Percentiles rank a stretch among this genome's conserved stretches.
These are phyloP conservation scores for Helostoma temminkii DNA, from an alignment of 2,797 vertebrate genomes.

Conservation along the genomic window DNA sequence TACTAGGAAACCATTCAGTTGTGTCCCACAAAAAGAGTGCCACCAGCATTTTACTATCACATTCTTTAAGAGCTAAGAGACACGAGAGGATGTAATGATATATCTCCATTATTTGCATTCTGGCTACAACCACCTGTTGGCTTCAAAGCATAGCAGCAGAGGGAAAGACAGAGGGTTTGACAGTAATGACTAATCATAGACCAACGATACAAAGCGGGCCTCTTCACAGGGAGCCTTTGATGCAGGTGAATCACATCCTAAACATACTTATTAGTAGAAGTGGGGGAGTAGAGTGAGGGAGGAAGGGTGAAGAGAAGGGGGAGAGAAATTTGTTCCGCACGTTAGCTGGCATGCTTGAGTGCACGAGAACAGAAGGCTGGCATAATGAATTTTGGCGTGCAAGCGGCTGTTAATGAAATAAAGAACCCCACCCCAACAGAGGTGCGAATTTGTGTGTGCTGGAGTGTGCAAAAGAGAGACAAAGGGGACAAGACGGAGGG, in stretches of 20 bases:
- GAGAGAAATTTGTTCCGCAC: conserved; percentile 79
- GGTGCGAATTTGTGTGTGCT: conserved; percentile 53
- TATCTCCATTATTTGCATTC: conserved; percentile 63
- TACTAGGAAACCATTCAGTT: conserved; percentile 6
- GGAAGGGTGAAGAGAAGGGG: conserved; percentile 45
- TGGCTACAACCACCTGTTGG: conserved; percentile 63
- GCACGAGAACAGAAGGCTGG: conserved; percentile 81
- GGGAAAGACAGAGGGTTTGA: conserved; percentile 64
- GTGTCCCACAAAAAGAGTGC: conserved; percentile 27
- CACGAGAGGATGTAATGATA: conserved; percentile 24
- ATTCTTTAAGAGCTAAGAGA: conserved; percentile 21
- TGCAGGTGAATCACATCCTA: conserved; percentile 82
- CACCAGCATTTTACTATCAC: conserved; percentile 6
- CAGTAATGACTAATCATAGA: conserved; percentile 78
- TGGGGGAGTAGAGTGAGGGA: conserved; percentile 49
- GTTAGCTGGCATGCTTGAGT: conserved; percentile 81
- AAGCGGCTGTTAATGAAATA: conserved; percentile 81
- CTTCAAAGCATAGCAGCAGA: conserved; percentile 66
- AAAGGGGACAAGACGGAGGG: conserved; percentile 4
- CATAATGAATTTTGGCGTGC: conserved; percentile 83
- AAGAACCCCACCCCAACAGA: conserved; percentile 75
- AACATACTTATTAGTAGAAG: conserved; percentile 80
- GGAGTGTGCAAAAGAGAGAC: conserved; percentile 22
- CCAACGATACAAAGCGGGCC: conserved; percentile 65
- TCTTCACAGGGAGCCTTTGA: conserved; percentile 76